Evolutionary conservation across 2,888 invertebrate genomes (phyloP).

Genomic region (Ashinkailepas kermadecensis): DNA sequence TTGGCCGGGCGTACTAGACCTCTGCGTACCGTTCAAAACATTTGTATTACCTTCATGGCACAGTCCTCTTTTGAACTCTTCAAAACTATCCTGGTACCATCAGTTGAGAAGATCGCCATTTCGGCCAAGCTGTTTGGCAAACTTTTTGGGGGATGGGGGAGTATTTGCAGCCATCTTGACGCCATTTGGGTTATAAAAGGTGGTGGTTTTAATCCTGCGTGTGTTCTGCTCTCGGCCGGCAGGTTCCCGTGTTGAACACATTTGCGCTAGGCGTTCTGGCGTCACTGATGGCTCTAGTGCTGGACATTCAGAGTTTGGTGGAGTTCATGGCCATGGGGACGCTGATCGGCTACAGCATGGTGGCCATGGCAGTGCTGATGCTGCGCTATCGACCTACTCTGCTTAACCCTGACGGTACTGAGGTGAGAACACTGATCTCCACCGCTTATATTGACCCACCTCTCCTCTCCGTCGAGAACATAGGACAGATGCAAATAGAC

Average conservation of each 20-base stretch:
- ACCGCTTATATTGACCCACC: neutral
- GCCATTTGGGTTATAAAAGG: too few relatives aligned
- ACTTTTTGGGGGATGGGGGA: too few relatives aligned
- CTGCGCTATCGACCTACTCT: slow-evolving; percentile 61
- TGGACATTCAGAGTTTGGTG: slow-evolving; percentile 80
- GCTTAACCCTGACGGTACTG: slow-evolving; percentile 24
- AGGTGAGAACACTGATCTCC: slow-evolving; percentile 20
- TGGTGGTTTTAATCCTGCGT: neutral
- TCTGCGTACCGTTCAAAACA: too few relatives aligned
- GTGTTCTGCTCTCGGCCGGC: slow-evolving; percentile 20
- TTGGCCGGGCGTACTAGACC: too few relatives aligned
- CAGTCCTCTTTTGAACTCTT: too few relatives aligned
- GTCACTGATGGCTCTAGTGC: slow-evolving; percentile 69
- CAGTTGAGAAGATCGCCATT: too few relatives aligned
- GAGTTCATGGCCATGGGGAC: slow-evolving; percentile 94
- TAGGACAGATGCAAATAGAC: too few relatives aligned
- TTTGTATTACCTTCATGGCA: too few relatives aligned
- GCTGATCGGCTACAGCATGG: slow-evolving; percentile 79
- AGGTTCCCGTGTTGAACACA: slow-evolving; percentile 66
- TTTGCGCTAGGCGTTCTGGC: slow-evolving; percentile 67
- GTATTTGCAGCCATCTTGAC: too few relatives aligned
- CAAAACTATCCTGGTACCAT: too few relatives aligned
- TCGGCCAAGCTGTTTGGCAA: too few relatives aligned
- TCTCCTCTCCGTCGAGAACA: too few relatives aligned
- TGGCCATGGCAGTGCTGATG: slow-evolving; percentile 81